A percentile compares a stretch with the other conserved stretches of the same genome.
Conservation (phyloP, 2,797 vertebrate species). For the Chloroceryle amazona region DNA sequence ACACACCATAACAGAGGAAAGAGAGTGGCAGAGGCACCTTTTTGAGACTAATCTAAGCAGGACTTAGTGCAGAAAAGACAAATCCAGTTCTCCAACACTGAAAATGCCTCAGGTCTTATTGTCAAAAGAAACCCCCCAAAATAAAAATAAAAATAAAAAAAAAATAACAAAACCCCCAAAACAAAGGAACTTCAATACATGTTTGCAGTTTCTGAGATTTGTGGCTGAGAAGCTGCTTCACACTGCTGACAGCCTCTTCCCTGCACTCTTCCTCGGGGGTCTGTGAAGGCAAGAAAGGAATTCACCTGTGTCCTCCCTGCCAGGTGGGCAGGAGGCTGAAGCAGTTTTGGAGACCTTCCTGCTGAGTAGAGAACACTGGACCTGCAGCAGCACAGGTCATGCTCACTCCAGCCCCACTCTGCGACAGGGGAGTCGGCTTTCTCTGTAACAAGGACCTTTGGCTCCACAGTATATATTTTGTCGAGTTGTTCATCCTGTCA, state of each 20-base stretch:
- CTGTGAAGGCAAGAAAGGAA: fast-evolving
- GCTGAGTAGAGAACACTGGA: not conserved
- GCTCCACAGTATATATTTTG: not conserved
- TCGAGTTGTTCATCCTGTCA: not conserved
- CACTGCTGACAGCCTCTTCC: not conserved
- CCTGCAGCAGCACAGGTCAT: not conserved
- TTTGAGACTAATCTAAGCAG: not conserved
- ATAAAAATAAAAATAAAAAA: not conserved
- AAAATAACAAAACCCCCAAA: too few species aligned
- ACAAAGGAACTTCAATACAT: not conserved
- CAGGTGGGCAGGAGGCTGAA: not conserved
- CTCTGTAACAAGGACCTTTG: not conserved
- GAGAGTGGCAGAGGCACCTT: not conserved
- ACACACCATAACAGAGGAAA: not conserved
- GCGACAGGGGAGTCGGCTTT: not conserved
- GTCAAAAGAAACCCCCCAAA: too few species aligned
- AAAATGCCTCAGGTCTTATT: not conserved
- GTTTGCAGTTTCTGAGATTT: not conserved
- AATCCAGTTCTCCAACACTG: not conserved
- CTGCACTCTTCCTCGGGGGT: not conserved
- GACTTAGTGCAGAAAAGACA: not conserved
- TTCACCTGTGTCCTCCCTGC: not conserved
- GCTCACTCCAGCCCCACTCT: not conserved
- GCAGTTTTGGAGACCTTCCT: fast-evolving
- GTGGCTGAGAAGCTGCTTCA: not conserved